phyloP scores from a whole-genome alignment of 2,113 vertebrate genomes.

The Chrysochloris asiatica region DNA sequence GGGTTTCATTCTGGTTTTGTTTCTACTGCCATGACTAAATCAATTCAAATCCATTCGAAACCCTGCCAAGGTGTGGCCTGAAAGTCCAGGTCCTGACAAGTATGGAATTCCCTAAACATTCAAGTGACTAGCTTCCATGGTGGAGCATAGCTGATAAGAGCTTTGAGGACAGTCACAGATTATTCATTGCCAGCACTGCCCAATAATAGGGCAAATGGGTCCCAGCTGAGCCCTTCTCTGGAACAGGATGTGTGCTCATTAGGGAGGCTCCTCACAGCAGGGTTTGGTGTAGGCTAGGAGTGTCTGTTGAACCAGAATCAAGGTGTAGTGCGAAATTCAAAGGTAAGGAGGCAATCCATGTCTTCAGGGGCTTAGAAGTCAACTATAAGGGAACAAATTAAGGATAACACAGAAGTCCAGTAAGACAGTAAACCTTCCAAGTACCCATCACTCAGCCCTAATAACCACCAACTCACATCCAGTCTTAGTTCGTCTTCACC shows the following conservation, averaged over 20 bases:
- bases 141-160: neutral
- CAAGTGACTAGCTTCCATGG: neutral
- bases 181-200: neutral
- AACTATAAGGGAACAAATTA: neutral
- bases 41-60: neutral
- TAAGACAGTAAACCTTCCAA: neutral
- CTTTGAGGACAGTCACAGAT: neutral
- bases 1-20: no score
- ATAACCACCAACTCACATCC: neutral
- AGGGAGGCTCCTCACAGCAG: neutral
- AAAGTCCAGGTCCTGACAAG: neutral
- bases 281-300: neutral
- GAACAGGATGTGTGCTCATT: neutral
- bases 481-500: neutral
- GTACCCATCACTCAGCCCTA: neutral
- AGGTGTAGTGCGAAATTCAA: neutral
- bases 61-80: neutral
- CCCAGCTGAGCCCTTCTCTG: neutral
- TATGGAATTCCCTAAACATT: neutral
- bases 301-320: neutral
- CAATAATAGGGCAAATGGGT: neutral
- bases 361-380: slow-evolving; percentile 1
- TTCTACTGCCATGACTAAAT: neutral
- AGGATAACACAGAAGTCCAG: neutral
- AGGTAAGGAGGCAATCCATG: neutral